These are phyloP conservation scores for Myopa testacea DNA, from an alignment of 2,888 invertebrate species.

Conservation along the genomic window DNA sequence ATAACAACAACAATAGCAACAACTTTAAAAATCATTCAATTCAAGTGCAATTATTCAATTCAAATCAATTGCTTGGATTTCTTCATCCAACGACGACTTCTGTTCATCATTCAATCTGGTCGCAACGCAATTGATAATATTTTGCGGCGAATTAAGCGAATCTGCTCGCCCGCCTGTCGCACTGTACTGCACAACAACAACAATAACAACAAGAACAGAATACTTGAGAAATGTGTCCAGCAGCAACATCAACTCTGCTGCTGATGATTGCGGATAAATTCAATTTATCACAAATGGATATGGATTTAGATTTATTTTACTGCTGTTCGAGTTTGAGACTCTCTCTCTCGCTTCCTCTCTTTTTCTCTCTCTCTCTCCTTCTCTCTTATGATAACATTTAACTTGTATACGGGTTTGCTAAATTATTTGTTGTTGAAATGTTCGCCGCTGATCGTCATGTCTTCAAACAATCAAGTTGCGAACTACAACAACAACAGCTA, in stretches of 20 bases:
- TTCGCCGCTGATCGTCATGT: neutral
- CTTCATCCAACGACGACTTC: constrained; percentile 27
- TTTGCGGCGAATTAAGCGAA: constrained; percentile 30
- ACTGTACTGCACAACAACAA: neutral
- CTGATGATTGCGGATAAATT: constrained; percentile 65
- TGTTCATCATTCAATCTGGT: constrained; percentile 42
- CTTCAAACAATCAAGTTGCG: constrained; percentile 12
- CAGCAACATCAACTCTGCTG: neutral
- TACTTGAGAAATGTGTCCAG: constrained; percentile 6
- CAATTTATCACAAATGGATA: constrained; percentile 64
- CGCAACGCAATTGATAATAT: constrained; percentile 34
- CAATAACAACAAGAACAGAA: neutral
- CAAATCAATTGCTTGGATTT: constrained; percentile 56
- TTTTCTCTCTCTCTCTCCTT: neutral
- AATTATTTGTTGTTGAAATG: neutral
- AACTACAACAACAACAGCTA: neutral
- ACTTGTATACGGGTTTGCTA: neutral
- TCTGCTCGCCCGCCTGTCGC: neutral
- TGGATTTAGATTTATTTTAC: constrained; percentile 47
- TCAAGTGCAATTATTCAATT: constrained; percentile 63
- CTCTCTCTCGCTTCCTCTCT: neutral
- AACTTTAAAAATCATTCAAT: constrained; percentile 33
- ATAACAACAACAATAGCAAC: neutral
- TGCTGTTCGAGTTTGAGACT: neutral
- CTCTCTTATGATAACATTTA: neutral